A percentile compares a stretch with the other conserved stretches of the same genome.
phyloP scores from a whole-genome alignment of 1,140 invertebrate genomes.

The Coboldia fuscipes region DNA sequence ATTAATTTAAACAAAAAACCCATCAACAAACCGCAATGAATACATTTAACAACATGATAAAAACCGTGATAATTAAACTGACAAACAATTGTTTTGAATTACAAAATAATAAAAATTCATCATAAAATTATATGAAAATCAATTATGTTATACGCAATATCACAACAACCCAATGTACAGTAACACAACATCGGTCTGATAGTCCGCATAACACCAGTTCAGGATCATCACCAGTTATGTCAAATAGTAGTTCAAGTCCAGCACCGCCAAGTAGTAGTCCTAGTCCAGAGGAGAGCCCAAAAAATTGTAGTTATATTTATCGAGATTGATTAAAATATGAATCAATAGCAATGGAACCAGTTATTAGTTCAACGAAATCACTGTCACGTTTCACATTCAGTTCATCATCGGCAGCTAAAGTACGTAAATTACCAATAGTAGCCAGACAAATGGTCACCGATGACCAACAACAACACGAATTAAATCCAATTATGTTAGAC shows the following conservation, averaged over 20 bases:
- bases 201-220: slow-evolving; percentile 22
- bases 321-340: slow-evolving; percentile 24
- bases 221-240: slow-evolving; percentile 21
- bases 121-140: too few relatives aligned
- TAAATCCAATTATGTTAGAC: slow-evolving; percentile 5
- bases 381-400: background rate
- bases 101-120: too few relatives aligned
- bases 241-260: slow-evolving; percentile 22
- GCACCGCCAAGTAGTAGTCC: slow-evolving; percentile 21
- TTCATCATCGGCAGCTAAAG: background rate
- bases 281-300: slow-evolving; percentile 22
- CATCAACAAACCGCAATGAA: too few relatives aligned
- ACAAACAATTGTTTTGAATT: too few relatives aligned
- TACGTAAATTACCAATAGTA: background rate
- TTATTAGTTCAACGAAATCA: slow-evolving; percentile 8
- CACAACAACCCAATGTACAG: too few relatives aligned
- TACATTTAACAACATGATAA: too few relatives aligned
- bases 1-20: too few relatives aligned
- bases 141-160: too few relatives aligned
- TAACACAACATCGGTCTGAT: slow-evolving; percentile 23
- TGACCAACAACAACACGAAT: slow-evolving; percentile 8
- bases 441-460: background rate
- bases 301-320: slow-evolving; percentile 23
- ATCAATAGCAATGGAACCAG: slow-evolving; percentile 22
- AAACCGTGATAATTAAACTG: too few relatives aligned